phyloP scores from a whole-genome alignment of 2,888 invertebrate species.

The Hypercompe scribonia region DNA sequence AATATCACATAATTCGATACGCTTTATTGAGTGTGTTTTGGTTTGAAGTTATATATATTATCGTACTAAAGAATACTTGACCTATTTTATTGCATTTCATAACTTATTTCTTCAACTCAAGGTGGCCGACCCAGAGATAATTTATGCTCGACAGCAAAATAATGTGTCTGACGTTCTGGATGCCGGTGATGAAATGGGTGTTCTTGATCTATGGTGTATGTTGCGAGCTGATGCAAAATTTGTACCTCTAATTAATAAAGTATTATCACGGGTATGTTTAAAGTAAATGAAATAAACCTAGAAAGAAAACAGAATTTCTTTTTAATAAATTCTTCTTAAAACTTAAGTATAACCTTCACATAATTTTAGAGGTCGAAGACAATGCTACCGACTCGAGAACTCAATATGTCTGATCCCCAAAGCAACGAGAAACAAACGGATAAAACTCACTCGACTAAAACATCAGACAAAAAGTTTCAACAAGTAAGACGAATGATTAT shows the following conservation, averaged over 20 bases:
- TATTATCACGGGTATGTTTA: conserved; percentile 40
- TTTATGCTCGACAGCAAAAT: not conserved
- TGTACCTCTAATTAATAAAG: conserved; percentile 44
- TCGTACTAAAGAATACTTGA: too few species aligned
- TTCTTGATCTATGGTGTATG: conserved; percentile 71
- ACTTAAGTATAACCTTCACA: not conserved
- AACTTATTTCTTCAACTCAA: conserved; percentile 23
- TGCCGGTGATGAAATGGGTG: conserved; percentile 63
- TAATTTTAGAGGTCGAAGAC: not conserved
- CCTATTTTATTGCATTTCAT: not conserved
- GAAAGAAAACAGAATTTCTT: not conserved
- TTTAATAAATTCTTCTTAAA: too few species aligned
- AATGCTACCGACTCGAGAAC: not conserved
- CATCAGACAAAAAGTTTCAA: not conserved
- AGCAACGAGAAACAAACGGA: not conserved
- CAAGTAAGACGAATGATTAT: not conserved
- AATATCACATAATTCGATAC: too few species aligned
- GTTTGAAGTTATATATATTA: too few species aligned
- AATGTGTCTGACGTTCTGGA: conserved; percentile 31
- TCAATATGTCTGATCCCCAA: not conserved
- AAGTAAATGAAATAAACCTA: not conserved
- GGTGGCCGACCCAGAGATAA: conserved; percentile 54
- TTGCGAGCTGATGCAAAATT: conserved; percentile 53
- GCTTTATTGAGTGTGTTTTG: too few species aligned
- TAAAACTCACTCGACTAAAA: not conserved